Evolutionary conservation across 2,797 vertebrate genomes (phyloP), one percentile per base, ranked within the genome.

Genomic region (Neopelma chrysocephalum): DNA sequence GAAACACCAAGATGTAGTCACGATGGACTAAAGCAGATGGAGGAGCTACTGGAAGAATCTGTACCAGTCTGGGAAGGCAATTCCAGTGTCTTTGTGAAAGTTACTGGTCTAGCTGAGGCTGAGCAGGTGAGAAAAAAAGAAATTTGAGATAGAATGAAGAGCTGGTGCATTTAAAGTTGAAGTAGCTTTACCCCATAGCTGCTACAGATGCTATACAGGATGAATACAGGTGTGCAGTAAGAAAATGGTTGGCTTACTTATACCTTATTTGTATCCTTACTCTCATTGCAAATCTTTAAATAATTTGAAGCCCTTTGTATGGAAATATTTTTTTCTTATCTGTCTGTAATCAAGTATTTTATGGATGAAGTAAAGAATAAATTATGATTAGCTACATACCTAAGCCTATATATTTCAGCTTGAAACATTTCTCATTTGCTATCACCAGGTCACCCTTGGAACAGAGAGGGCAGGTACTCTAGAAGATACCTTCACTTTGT

Each of bases 101-200:
- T 71, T 72, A 21, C 61, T 90, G 56, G 38, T 54, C 36, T 73
- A 54, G 43, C 53, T 68, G 91, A 94, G 20, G 31, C 29, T 77
- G 92, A 94, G 66, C 58, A 97, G 96, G 97, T 97, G 57, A 83
- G 87, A 72, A 81, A 34, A 81, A 89, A 83, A 43, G 70, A 72
- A 48, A 73, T 69, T 31, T 73, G 40, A 62, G n/a, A 47, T 45
- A 62, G 85, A 89, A 73, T n/a, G 17, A 60, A 76, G 50, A 60
- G 12, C 7, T 48, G 8, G 3, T 65, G 5, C 42, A 65, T 64
- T 65, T 77, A 58, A 70, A 75, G 26, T 15, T 32, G 1, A 54
- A 47, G 12, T 50, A 73, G 7, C 9, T 82, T 95, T 72, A 82
- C 56, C 43, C 72, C 12, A 3, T 32, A 53, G 10, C 81, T 80